Percentiles rank a stretch among this genome's conserved stretches.
These are phyloP conservation scores for Mesochorus sp. DNA, from an alignment of 2,888 invertebrate genomes.

Conservation along the genomic window DNA sequence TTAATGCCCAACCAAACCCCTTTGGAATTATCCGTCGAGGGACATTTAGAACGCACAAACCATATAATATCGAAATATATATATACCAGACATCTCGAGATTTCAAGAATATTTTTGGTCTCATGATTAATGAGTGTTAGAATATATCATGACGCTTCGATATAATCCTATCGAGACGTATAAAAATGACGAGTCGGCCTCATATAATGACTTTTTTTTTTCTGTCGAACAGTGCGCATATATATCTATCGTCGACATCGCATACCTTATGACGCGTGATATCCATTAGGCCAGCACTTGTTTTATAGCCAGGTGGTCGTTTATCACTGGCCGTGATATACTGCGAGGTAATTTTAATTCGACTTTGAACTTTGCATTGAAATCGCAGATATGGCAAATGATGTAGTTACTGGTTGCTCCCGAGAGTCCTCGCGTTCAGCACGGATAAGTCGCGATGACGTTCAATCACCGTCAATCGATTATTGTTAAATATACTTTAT, in stretches of 20 bases:
- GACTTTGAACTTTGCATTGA: constrained; percentile 60
- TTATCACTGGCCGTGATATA: background rate
- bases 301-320: constrained; percentile 39
- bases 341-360: constrained; percentile 38
- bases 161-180: too few species aligned
- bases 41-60: too few species aligned
- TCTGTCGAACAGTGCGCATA: background rate
- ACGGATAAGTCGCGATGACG: constrained; percentile 35
- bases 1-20: background rate
- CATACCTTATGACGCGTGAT: constrained; percentile 29
- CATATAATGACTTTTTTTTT: too few species aligned
- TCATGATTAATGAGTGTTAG: too few species aligned
- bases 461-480: constrained; percentile 52
- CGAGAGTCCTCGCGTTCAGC: constrained; percentile 34
- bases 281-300: constrained; percentile 24
- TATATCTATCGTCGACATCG: constrained; percentile 8
- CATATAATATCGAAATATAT: background rate
- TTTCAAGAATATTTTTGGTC: background rate
- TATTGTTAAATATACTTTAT: constrained; percentile 18
- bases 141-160: too few species aligned
- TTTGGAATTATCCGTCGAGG: background rate
- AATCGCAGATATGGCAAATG: constrained; percentile 28
- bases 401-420: constrained; percentile 18
- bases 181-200: too few species aligned
- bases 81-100: constrained; percentile 8